Base-by-base conservation (phyloP, 2,888 invertebrate genomes). In the Erynnis tages region DNA sequence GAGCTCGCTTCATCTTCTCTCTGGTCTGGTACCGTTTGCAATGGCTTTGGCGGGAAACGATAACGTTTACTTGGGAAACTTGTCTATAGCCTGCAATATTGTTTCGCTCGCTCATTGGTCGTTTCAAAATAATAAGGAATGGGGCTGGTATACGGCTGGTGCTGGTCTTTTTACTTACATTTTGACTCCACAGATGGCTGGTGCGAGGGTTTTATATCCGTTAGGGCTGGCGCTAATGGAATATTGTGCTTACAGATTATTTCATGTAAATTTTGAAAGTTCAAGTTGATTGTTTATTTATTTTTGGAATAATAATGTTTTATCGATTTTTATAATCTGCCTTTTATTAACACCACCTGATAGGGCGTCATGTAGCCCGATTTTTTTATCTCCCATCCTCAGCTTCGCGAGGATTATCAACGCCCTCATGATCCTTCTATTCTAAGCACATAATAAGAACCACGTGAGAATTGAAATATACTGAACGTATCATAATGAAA, bases 61-160 rank as follows among this genome's bases (percentile, higher is more conserved):
- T 2, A 74, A 82, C 34, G 25, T 53, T 0, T 60, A 63, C 3
- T 55, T 85, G 0, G 86, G 81, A 1, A 77, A 82, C 37, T 13
- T 81, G 11, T 58, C 76, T 4, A 61, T 86, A 0, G 79, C 79
- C 1, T 68, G 73, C 53, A 87, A 87, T 50, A 69, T 85, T 2
- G 57, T 79, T 0, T 80, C 85, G 0, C 56, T 86, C 1, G 67
- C 67, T 8, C 59, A 76, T 7, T 80, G 78, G 45, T 76, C 85
- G 0, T 54, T 71, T 0, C 56, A 71, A 7, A 40, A 64, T n/a
- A 66, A 73, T 1, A 61, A 65, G 0, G 68, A 77, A 8, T 85
- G 76, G 75, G 86, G 80, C 0, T 84, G 78, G 77, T 85, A 72
- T 17, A 79, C 83, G 0, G 82, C 83, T 0, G 84, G 68, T 0